Base-by-base conservation (phyloP, 2,797 vertebrate genomes). In the Manis javanica region DNA sequence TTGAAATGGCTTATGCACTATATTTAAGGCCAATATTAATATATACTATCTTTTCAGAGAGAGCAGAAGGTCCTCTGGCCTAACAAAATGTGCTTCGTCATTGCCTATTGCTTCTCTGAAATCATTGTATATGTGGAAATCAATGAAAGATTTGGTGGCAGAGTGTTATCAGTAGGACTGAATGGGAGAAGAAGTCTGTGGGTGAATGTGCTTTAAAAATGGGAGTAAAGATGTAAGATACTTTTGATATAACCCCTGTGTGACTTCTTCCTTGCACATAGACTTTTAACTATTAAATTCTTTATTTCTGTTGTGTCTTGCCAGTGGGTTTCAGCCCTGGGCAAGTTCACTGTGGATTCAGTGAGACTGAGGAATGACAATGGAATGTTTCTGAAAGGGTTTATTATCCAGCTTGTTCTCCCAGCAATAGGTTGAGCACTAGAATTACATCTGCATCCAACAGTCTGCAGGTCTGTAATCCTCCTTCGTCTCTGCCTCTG, bases 41-140 rank as follows among this genome's bases (percentile, higher is more conserved):
- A 49, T 24, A 8, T 59, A 42, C 23, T 61, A 18, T 75, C 31
- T 74, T 90, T 95, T 68, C 42, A 49, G 61, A 57, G 42, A 49
- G 49, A 90, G 31, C 42, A 66, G 59, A 90, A 57, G 53, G 68
- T 31, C 21, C 75, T 4, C n/a, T 39, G 49, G 3, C n/a, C 19
- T 77, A 46, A 53, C 77, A 89, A 64, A 96, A 93, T 86, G 37
- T 85, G 26, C 77, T 88, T 81, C 34, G 10, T 92, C 16, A 82
- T 79, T 11, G 82, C 19, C 3, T 64, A 0, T 81, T 81, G 49
- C n/a, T 77, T 75, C 64, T 85, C 88, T 91, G 89, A 93, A 89
- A 61, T 77, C 4, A 61, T 87, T 84, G 5, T 2, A 57, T 82
- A 16, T 94, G 82, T 92, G 63, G 79, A 89, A 71, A 85, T 77